phyloP scores from a whole-genome alignment of 2,797 vertebrate species.

The Antennarius maculatus region DNA sequence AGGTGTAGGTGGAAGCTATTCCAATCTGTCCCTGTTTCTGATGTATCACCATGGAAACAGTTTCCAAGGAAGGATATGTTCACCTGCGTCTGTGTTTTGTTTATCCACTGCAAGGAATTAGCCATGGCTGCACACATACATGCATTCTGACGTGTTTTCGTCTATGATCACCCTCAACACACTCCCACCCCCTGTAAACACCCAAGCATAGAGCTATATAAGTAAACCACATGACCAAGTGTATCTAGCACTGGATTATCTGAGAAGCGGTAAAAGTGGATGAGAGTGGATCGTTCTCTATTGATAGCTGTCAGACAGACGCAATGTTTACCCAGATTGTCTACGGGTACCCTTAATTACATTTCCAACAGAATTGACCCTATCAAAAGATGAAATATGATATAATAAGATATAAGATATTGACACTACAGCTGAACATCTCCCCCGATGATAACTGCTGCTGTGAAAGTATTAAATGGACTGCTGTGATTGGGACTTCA shows the following conservation, averaged over 20 bases:
- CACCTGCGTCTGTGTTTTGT: conserved; percentile 15
- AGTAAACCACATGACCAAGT: not conserved
- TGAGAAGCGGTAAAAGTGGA: conserved; percentile 9
- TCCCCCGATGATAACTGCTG: too few species aligned
- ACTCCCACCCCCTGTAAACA: not conserved
- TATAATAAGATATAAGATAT: not conserved
- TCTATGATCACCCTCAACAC: not conserved
- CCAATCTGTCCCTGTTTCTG: conserved; percentile 9
- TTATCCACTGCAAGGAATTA: conserved; percentile 12
- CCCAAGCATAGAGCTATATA: not conserved
- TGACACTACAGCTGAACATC: too few species aligned
- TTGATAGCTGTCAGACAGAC: conserved; percentile 19
- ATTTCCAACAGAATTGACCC: not conserved
- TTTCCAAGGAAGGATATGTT: conserved; percentile 49
- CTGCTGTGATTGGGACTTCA: too few species aligned
- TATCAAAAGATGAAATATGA: conserved; percentile 23
- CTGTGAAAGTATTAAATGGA: too few species aligned
- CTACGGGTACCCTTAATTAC: conserved; percentile 11
- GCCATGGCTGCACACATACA: not conserved
- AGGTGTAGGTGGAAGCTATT: conserved; percentile 42
- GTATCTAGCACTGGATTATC: not conserved
- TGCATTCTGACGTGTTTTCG: not conserved
- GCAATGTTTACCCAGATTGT: conserved; percentile 33
- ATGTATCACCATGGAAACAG: conserved; percentile 67
- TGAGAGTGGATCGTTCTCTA: not conserved